These are phyloP conservation scores for Helicorthomorpha holstii DNA, from an alignment of 1,140 invertebrate species.

Conservation along the genomic window DNA sequence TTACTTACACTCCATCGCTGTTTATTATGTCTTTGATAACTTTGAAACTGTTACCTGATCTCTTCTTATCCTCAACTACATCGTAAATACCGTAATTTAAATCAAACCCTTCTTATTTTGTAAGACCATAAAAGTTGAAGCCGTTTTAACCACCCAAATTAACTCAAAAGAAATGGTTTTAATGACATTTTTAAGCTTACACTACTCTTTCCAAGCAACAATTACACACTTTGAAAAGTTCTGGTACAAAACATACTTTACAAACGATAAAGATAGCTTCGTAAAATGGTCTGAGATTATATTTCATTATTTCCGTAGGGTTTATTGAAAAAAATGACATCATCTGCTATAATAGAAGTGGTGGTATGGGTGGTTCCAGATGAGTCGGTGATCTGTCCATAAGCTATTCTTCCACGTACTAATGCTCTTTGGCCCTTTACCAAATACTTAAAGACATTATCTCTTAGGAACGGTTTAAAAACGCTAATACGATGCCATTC, in stretches of 20 bases:
- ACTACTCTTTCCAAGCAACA: not conserved
- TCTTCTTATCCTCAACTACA: slow-evolving; percentile 45
- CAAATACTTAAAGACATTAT: slow-evolving; percentile 54
- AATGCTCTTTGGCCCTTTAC: slow-evolving; percentile 69
- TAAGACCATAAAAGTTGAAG: too few species aligned
- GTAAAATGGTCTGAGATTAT: too few species aligned
- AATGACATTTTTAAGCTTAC: not conserved
- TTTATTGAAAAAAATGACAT: slow-evolving; percentile 57
- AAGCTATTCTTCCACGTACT: slow-evolving; percentile 61
- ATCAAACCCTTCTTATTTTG: too few species aligned
- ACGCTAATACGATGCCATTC: slow-evolving; percentile 82
- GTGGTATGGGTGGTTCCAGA: slow-evolving; percentile 48
- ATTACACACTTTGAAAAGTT: not conserved
- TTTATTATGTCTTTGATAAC: slow-evolving; percentile 40
- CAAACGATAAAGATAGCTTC: not conserved
- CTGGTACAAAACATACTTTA: not conserved
- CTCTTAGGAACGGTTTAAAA: slow-evolving; percentile 64
- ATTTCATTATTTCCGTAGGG: too few species aligned
- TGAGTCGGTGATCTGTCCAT: slow-evolving; percentile 66
- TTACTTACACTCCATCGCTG: slow-evolving; percentile 52
- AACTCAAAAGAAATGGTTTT: not conserved
- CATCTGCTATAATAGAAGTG: slow-evolving; percentile 68
- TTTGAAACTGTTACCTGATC: slow-evolving; percentile 37
- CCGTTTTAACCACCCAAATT: not conserved
- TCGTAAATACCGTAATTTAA: too few species aligned